phyloP scores from a whole-genome alignment of 2,797 vertebrate genomes.

The Ciconia nigra region DNA sequence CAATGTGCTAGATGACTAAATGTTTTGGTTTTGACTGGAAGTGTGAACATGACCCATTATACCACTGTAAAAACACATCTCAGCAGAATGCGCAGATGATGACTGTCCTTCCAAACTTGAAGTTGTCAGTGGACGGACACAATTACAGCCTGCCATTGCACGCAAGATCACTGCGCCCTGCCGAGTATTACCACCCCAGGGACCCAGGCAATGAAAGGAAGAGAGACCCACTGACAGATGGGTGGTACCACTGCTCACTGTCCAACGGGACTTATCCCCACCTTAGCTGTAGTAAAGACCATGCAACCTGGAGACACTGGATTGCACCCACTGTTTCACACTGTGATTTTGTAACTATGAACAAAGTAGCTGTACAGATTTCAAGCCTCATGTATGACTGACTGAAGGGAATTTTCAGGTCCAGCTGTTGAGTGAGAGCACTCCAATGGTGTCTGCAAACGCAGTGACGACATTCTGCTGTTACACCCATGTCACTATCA shows the following conservation, averaged over 20 bases:
- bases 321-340: background rate
- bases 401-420: background rate
- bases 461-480: background rate
- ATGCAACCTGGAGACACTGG: background rate
- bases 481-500: background rate
- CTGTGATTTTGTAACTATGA: background rate
- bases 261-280: background rate
- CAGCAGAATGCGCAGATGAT: background rate
- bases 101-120: background rate
- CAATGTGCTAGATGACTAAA: background rate
- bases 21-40: background rate
- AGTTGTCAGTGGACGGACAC: background rate
- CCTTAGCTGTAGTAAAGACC: background rate
- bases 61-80: background rate
- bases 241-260: background rate
- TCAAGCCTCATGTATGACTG: background rate
- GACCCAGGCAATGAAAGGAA: background rate
- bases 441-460: background rate
- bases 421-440: background rate
- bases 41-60: background rate
- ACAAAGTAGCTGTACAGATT: background rate
- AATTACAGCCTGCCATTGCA: background rate
- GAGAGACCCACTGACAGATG: background rate
- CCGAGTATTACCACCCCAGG: background rate
- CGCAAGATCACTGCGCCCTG: background rate